Conservation (phyloP, 2,888 invertebrate species). For the Megaustenia siamemsis region DNA sequence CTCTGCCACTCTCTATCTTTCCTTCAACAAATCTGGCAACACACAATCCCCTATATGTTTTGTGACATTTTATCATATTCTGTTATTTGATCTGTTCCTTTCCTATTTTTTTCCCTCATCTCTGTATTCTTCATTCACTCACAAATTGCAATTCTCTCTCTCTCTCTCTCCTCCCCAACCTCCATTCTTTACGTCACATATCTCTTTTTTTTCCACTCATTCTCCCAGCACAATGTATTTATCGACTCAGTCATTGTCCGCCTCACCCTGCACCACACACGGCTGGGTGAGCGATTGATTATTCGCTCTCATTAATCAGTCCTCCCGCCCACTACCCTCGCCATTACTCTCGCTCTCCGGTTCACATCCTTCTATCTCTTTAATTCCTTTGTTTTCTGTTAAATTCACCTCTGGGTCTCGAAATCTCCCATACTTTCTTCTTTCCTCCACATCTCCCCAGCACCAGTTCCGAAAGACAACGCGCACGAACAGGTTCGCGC, state of each 20-base stretch:
- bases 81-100: not conserved
- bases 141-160: not conserved
- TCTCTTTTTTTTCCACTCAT: conserved; percentile 15
- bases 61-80: not conserved
- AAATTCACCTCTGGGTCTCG: not conserved
- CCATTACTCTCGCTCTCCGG: not conserved
- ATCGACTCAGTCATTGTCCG: conserved; percentile 25
- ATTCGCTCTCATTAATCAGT: conserved; percentile 15
- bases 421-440: not conserved
- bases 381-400: not conserved
- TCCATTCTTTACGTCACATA: not conserved
- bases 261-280: not conserved
- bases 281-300: conserved; percentile 32
- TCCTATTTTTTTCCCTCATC: not conserved
- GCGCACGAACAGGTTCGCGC: not conserved
- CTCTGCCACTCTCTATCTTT: not conserved
- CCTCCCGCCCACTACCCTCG: not conserved
- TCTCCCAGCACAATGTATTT: not conserved
- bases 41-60: not conserved
- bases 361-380: conserved; percentile 7
- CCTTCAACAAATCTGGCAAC: too few species aligned
- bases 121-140: conserved; percentile 10
- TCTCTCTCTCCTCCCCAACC: conserved; percentile 22
- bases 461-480: not conserved
- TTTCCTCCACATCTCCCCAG: not conserved